Evolutionary conservation across 2,888 invertebrate species (phyloP).

Genomic region (Watsonalla cultraria): DNA sequence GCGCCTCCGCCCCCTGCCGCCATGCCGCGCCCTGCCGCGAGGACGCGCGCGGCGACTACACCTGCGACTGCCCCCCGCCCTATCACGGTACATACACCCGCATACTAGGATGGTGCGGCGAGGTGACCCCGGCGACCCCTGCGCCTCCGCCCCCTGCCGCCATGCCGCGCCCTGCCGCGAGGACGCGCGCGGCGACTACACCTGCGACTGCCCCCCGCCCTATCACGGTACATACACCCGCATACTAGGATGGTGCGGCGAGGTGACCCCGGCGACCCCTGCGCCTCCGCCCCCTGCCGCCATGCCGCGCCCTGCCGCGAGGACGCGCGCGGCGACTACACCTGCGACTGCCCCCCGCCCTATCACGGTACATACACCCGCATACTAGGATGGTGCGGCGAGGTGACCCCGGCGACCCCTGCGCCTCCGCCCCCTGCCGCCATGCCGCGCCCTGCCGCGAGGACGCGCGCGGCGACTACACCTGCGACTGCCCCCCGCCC

Average conservation of each 20-base stretch:
- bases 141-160: constrained; percentile 82
- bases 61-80: background rate
- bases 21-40: constrained; percentile 85
- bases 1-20: constrained; percentile 82
- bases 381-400: too few relatives aligned
- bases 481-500: constrained; percentile 83
- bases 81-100: constrained; percentile 8
- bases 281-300: constrained; percentile 59
- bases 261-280: constrained; percentile 87
- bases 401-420: too few relatives aligned
- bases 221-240: constrained; percentile 7
- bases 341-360: constrained; percentile 83
- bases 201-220: background rate
- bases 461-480: constrained; percentile 82
- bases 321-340: constrained; percentile 82
- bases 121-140: constrained; percentile 87
- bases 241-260: constrained; percentile 52
- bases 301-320: constrained; percentile 60
- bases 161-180: constrained; percentile 85
- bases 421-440: constrained; percentile 82
- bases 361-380: constrained; percentile 77
- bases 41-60: constrained; percentile 66
- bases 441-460: constrained; percentile 83
- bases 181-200: constrained; percentile 66
- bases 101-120: constrained; percentile 53